Percentiles rank a stretch among this genome's conserved stretches.
Evolutionary conservation across 2,113 vertebrate genomes (phyloP).

Genomic region (Apteryx mantelli): DNA sequence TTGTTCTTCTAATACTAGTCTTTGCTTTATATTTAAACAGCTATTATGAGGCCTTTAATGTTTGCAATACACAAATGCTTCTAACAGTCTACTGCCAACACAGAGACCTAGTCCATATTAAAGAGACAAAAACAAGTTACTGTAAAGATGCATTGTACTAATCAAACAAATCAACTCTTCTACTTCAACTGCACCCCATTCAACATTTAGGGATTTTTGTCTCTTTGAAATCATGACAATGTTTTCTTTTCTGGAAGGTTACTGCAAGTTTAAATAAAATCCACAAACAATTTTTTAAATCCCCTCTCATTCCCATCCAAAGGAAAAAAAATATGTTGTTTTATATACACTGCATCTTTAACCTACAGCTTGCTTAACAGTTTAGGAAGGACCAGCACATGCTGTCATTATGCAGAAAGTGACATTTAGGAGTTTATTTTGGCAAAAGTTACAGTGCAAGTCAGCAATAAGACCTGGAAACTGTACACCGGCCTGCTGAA

Average conservation of each 20-base stretch:
- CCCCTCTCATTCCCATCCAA: background rate
- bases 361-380: background rate
- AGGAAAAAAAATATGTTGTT: background rate
- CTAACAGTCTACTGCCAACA: background rate
- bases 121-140: background rate
- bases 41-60: background rate
- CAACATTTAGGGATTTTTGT: background rate
- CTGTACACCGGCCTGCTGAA: background rate
- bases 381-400: background rate
- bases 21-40: background rate
- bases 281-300: background rate
- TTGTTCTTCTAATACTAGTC: background rate
- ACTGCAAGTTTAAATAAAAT: background rate
- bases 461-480: background rate
- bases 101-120: too few relatives aligned
- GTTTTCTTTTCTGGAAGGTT: background rate
- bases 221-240: background rate
- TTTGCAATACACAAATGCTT: background rate
- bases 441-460: background rate
- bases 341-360: background rate
- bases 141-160: background rate
- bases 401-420: background rate
- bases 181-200: background rate
- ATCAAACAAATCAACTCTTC: background rate
- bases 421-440: background rate